phyloP scores from a whole-genome alignment of 2,888 invertebrate species.

The Galeruca laticollis region DNA sequence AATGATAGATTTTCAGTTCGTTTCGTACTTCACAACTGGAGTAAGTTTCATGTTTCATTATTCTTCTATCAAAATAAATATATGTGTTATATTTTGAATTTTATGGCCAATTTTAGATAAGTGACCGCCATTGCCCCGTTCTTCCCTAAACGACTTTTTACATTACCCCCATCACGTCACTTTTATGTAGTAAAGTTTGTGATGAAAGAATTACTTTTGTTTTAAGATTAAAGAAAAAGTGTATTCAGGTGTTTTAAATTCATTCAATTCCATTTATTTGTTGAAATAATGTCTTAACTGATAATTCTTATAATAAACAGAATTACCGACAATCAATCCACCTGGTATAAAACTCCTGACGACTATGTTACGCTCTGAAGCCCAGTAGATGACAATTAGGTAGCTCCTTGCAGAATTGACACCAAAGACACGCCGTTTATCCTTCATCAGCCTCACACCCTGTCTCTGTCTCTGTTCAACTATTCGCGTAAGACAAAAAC shows the following conservation, averaged over 20 bases:
- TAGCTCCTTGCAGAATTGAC: slow-evolving; percentile 53
- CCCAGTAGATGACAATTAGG: slow-evolving; percentile 60
- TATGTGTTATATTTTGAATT: slow-evolving; percentile 17
- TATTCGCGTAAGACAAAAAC: slow-evolving; percentile 28
- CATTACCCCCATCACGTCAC: too few relatives aligned
- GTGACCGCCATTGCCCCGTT: slow-evolving; percentile 5
- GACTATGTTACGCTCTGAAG: slow-evolving; percentile 37
- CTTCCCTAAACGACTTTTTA: too few relatives aligned
- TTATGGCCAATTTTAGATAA: slow-evolving; percentile 5
- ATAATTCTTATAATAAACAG: too few relatives aligned
- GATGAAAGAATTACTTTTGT: too few relatives aligned
- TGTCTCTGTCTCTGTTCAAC: slow-evolving; percentile 30
- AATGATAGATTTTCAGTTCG: slow-evolving; percentile 5
- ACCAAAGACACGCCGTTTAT: slow-evolving; percentile 38
- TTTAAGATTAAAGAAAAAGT: too few relatives aligned
- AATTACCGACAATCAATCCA: neutral
- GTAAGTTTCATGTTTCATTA: neutral
- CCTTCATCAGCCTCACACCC: slow-evolving; percentile 39
- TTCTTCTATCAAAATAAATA: neutral
- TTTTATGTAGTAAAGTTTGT: too few relatives aligned
- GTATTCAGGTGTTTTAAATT: too few relatives aligned
- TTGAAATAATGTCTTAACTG: too few relatives aligned
- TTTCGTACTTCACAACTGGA: neutral
- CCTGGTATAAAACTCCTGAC: slow-evolving; percentile 30
- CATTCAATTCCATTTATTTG: too few relatives aligned